These are phyloP conservation scores for Megaustenia siamemsis DNA, from an alignment of 2,888 invertebrate species.

Conservation along the genomic window DNA sequence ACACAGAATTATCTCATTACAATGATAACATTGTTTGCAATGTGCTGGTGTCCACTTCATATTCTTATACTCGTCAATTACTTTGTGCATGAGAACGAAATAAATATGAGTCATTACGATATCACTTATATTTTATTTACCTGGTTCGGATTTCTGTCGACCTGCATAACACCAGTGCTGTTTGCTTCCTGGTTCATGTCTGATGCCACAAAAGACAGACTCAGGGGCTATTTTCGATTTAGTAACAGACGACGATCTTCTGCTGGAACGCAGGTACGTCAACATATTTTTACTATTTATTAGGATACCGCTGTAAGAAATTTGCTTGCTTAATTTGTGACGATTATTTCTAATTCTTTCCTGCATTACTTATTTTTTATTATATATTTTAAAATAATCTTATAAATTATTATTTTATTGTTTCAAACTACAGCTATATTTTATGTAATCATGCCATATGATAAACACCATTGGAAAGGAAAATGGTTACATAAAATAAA, in stretches of 20 bases:
- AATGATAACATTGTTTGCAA: slow-evolving; percentile 85
- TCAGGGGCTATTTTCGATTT: slow-evolving; percentile 77
- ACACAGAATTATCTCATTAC: slow-evolving; percentile 86
- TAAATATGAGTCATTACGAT: slow-evolving; percentile 86
- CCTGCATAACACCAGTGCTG: slow-evolving; percentile 85
- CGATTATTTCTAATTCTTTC: no score
- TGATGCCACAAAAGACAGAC: slow-evolving; percentile 72
- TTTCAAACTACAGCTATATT: no score
- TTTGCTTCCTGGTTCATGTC: slow-evolving; percentile 85
- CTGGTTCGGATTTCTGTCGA: slow-evolving; percentile 87
- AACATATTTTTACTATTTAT: not conserved
- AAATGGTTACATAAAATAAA: no score
- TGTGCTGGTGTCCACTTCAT: slow-evolving; percentile 86
- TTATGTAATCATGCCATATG: no score
- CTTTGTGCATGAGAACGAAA: slow-evolving; percentile 86
- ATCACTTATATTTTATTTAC: slow-evolving; percentile 86
- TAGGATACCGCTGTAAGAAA: no score
- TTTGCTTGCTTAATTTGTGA: no score
- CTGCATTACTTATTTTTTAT: no score
- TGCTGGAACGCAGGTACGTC: slow-evolving; percentile 35
- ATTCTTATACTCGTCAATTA: slow-evolving; percentile 84
- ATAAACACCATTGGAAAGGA: no score
- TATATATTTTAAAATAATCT: no score
- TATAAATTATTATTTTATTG: no score
- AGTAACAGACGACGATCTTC: slow-evolving; percentile 65